Conservation (phyloP, 1,140 invertebrate genomes). For the Ptiloglossa arizonensis region DNA sequence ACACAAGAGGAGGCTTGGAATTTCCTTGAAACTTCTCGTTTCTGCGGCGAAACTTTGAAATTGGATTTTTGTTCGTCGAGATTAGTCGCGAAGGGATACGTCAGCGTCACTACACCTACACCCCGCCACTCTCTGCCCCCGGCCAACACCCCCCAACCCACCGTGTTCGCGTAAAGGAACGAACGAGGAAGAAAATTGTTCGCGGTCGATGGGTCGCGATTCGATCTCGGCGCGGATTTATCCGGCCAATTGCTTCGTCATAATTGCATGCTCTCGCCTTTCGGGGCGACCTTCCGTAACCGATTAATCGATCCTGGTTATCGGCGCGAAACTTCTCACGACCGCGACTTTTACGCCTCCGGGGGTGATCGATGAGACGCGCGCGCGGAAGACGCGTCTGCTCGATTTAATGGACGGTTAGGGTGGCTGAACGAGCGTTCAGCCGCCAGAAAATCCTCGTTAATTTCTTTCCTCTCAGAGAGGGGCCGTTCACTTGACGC, state of each 20-base stretch:
- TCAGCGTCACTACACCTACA: too few relatives aligned
- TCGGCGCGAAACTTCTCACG: background rate
- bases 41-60: slow-evolving; percentile 29
- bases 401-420: slow-evolving; percentile 10
- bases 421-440: background rate
- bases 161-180: background rate
- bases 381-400: background rate
- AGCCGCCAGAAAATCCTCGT: too few relatives aligned
- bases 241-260: slow-evolving; percentile 16
- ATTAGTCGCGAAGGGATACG: slow-evolving; percentile 13
- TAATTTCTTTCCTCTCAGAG: background rate
- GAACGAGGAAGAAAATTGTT: background rate
- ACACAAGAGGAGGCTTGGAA: slow-evolving; percentile 3
- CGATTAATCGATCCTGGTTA: slow-evolving; percentile 7
- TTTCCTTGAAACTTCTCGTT: slow-evolving; percentile 26
- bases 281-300: background rate
- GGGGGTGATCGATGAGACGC: background rate
- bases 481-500: too few relatives aligned
- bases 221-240: background rate
- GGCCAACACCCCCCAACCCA: too few relatives aligned
- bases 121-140: too few relatives aligned
- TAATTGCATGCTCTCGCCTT: background rate
- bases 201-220: too few relatives aligned
- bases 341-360: background rate
- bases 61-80: slow-evolving; percentile 38